phyloP scores from a whole-genome alignment of 2,797 vertebrate species.

The Chelmon rostratus region DNA sequence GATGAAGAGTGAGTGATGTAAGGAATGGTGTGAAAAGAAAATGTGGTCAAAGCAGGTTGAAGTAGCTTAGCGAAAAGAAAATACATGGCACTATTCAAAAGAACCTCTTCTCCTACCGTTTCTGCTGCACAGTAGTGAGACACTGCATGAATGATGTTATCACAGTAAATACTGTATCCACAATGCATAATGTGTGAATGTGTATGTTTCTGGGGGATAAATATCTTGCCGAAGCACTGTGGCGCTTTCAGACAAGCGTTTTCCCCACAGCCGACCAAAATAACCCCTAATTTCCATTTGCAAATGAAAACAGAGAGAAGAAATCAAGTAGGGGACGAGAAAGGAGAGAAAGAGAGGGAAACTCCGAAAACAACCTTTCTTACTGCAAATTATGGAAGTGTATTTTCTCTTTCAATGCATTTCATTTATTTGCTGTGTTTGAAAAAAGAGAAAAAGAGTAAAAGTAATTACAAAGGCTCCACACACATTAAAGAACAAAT shows the following conservation, averaged over 20 bases:
- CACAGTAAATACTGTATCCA: constrained; percentile 6
- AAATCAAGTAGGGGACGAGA: constrained; percentile 32
- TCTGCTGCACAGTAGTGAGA: neutral
- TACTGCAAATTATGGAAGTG: constrained; percentile 28
- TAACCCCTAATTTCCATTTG: constrained; percentile 42
- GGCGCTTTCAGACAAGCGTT: constrained; percentile 14
- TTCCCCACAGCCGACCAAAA: constrained; percentile 35
- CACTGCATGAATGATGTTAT: neutral
- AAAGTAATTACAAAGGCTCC: constrained; percentile 33
- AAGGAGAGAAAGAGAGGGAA: constrained; percentile 23
- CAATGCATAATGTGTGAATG: constrained; percentile 12
- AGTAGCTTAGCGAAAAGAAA: neutral
- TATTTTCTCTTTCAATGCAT: constrained; percentile 34
- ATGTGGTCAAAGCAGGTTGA: neutral
- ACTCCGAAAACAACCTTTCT: constrained; percentile 11
- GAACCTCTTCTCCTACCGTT: neutral
- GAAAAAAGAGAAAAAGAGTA: constrained; percentile 10
- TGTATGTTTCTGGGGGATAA: constrained; percentile 12
- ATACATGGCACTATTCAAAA: neutral
- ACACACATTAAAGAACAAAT: constrained; percentile 49
- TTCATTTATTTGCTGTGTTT: constrained; percentile 14
- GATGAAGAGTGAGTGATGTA: neutral
- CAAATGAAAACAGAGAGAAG: constrained; percentile 50
- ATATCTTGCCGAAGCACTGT: constrained; percentile 7
- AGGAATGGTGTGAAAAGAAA: constrained; percentile 1